Conservation (phyloP, 2,113 vertebrate species). For the Aspidoscelis tigris region DNA sequence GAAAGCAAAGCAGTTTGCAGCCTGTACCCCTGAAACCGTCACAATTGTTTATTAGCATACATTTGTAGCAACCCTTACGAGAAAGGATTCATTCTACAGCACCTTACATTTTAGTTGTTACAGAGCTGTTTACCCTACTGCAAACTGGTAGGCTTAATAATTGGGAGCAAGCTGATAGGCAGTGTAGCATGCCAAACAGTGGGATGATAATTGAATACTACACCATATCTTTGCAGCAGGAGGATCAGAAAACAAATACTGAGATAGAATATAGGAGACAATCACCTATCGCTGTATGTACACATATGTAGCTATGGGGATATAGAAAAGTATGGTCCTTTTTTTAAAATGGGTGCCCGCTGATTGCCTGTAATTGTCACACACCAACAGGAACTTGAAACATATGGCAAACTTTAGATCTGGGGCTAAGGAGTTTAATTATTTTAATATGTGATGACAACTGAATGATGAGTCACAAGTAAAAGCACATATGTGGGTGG, state of each 20-base stretch:
- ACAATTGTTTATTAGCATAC: no score
- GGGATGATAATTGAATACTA: no score
- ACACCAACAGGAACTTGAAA: conserved; percentile 1
- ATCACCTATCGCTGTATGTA: neutral
- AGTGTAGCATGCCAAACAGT: neutral
- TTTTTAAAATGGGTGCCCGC: neutral
- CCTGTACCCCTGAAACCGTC: no score
- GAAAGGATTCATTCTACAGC: no score
- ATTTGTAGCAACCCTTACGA: neutral
- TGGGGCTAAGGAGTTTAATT: conserved; percentile 8
- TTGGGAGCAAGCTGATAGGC: neutral
- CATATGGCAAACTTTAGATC: neutral
- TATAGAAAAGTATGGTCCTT: neutral
- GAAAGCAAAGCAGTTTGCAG: no score
- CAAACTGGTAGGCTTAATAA: neutral
- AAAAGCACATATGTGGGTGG: conserved; percentile 24
- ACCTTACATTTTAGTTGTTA: neutral
- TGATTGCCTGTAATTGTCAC: neutral
- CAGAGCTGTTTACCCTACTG: neutral
- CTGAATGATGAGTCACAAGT: conserved; percentile 26
- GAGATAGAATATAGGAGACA: no score
- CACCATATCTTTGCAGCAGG: neutral
- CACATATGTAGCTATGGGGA: neutral
- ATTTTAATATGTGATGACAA: conserved; percentile 16
- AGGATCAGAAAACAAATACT: neutral